phyloP scores from a whole-genome alignment of 2,888 invertebrate genomes.

The Tribolium freemani region DNA sequence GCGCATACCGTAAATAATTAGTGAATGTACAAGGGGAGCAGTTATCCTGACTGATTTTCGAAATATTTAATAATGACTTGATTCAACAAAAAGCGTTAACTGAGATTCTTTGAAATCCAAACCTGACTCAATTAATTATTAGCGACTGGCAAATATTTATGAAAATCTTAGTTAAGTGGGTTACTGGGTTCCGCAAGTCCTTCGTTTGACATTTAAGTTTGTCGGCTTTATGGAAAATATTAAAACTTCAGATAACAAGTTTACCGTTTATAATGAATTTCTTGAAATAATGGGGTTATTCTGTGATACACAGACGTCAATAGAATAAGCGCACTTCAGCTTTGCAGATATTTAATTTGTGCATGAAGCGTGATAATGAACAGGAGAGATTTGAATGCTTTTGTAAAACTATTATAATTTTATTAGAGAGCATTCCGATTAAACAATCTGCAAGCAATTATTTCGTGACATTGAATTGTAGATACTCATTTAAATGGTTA shows the following conservation, averaged over 20 bases:
- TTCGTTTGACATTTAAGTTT: not conserved
- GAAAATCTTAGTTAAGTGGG: not conserved
- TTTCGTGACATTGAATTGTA: not conserved
- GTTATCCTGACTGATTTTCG: not conserved
- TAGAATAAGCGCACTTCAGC: constrained; percentile 6
- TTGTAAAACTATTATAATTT: not conserved
- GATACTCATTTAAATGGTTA: not conserved
- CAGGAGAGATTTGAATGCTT: not conserved
- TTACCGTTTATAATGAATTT: constrained; percentile 18
- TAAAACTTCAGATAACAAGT: constrained; percentile 16
- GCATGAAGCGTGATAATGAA: constrained; percentile 1
- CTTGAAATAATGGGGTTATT: constrained; percentile 16
- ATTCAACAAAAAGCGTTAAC: not conserved
- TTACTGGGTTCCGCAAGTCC: not conserved
- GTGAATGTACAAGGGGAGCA: not conserved
- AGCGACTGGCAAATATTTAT: not conserved
- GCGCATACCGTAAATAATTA: constrained; percentile 7
- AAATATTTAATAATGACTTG: not conserved
- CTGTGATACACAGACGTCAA: constrained; percentile 12
- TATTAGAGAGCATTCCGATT: not conserved
- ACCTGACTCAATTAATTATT: not conserved
- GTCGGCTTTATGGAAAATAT: constrained; percentile 15
- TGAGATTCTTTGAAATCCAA: not conserved
- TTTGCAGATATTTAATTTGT: constrained; percentile 4
- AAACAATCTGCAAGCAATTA: not conserved